phyloP scores from a whole-genome alignment of 2,113 vertebrate genomes.

The Aviceda subcristata region DNA sequence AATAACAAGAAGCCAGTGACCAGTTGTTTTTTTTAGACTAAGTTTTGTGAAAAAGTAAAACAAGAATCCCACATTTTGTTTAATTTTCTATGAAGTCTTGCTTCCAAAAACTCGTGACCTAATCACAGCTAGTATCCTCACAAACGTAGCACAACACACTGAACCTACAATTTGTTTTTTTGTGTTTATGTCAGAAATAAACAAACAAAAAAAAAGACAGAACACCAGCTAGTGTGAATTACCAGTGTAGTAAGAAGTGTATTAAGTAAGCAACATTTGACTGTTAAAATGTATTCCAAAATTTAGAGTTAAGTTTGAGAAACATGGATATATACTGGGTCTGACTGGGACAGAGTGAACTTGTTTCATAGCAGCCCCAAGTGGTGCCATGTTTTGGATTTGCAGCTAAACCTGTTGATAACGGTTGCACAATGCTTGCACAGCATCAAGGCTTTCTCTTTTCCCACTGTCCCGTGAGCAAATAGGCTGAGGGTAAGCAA shows the following conservation, averaged over 20 bases:
- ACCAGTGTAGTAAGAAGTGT: not conserved
- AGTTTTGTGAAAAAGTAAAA: not conserved
- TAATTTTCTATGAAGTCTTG: not conserved
- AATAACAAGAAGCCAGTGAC: not conserved
- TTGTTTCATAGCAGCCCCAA: not conserved
- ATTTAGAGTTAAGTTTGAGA: not conserved
- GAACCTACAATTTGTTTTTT: not conserved
- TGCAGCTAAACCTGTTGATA: not conserved
- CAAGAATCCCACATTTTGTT: not conserved
- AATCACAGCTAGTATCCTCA: not conserved
- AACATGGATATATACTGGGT: fast-evolving
- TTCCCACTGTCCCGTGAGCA: not conserved
- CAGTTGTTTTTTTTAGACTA: not conserved
- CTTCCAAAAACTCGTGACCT: not conserved
- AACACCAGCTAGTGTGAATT: not conserved
- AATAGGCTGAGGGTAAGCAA: not conserved
- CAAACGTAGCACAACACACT: not conserved
- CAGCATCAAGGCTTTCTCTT: not conserved
- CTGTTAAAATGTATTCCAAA: not conserved
- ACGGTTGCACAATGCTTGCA: not conserved
- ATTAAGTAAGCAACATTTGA: not conserved
- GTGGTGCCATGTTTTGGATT: not conserved
- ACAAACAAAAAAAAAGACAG: not conserved
- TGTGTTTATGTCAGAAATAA: not conserved
- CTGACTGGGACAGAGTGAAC: not conserved